Evolutionary conservation across 2,797 vertebrate genomes (phyloP).

Genomic region (Lacerta viridis): DNA sequence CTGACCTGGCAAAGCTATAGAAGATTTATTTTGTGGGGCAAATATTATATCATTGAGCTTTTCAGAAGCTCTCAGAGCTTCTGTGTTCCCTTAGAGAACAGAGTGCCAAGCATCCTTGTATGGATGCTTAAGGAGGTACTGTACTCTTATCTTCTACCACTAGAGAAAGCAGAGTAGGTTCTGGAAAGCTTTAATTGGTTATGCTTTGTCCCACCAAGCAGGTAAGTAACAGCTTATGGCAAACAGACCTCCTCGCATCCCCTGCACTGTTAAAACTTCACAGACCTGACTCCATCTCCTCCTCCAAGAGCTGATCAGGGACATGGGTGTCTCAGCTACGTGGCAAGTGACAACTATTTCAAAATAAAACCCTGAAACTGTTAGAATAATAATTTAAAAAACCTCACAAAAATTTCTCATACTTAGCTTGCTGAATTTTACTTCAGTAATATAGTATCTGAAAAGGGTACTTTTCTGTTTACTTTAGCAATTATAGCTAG

Average conservation of each 20-base stretch:
- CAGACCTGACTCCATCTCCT: neutral
- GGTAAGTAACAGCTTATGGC: neutral
- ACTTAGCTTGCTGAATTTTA: neutral
- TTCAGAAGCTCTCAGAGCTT: neutral
- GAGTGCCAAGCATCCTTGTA: neutral
- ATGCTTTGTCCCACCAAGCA: neutral
- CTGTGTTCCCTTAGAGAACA: neutral
- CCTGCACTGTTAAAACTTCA: neutral
- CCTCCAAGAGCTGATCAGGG: neutral
- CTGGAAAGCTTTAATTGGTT: neutral
- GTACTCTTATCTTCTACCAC: neutral
- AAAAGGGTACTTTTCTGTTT: neutral
- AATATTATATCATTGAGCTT: neutral
- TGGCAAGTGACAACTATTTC: neutral
- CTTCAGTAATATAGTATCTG: neutral
- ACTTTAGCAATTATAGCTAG: neutral
- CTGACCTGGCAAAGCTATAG: too few species aligned
- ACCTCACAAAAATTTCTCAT: neutral
- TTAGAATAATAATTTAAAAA: neutral
- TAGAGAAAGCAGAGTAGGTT: neutral
- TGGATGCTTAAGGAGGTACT: neutral
- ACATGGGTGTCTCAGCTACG: neutral
- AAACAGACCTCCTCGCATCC: neutral
- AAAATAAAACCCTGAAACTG: conserved; percentile 1
- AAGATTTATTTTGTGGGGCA: too few species aligned